phyloP scores from a whole-genome alignment of 2,113 vertebrate species.

The Oxyura jamaicensis region DNA sequence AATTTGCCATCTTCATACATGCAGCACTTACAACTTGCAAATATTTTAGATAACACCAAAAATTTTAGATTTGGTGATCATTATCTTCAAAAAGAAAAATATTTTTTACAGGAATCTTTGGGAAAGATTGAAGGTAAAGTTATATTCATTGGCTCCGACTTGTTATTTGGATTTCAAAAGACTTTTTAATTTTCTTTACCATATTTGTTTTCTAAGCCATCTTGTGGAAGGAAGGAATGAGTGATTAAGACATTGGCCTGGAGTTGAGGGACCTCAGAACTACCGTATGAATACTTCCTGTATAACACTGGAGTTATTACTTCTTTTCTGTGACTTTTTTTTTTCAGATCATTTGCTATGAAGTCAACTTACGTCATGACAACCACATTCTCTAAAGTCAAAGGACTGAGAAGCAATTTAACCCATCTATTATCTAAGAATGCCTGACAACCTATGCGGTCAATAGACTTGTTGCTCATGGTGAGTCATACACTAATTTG shows the following conservation, averaged over 20 bases:
- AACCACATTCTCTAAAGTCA: neutral
- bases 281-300: neutral
- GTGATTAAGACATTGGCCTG: neutral
- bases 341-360: neutral
- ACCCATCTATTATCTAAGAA: neutral
- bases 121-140: neutral
- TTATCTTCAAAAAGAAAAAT: neutral
- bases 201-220: neutral
- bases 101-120: neutral
- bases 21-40: neutral
- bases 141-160: neutral
- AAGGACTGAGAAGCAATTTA: neutral
- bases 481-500: neutral
- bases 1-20: neutral
- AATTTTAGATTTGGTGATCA: neutral
- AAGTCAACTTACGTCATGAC: neutral
- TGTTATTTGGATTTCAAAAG: neutral
- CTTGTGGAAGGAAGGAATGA: rapidly evolving
- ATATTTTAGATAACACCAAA: neutral
- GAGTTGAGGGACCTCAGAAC: neutral
- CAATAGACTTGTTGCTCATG: neutral
- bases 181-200: neutral
- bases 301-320: neutral
- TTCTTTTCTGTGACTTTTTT: neutral
- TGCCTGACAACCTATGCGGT: rapidly evolving